Evolutionary conservation across 2,113 vertebrate genomes (phyloP).

Genomic region (Rhizomys pruinosus): DNA sequence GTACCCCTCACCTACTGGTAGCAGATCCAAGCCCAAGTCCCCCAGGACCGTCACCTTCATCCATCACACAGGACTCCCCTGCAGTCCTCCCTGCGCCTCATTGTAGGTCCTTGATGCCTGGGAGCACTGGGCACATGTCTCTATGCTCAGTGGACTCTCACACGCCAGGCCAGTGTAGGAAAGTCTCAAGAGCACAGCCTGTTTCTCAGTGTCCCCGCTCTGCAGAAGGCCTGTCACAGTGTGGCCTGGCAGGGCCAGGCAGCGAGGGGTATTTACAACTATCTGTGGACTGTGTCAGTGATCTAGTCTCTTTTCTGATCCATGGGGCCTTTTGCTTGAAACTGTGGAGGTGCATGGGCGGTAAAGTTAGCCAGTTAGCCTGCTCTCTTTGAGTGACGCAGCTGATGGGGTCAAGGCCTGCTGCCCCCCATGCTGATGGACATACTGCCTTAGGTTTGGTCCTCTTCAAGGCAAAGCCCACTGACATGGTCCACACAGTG

Average conservation of each 20-base stretch:
- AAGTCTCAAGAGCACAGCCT: too few species aligned
- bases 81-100: background rate
- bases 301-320: background rate
- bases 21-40: background rate
- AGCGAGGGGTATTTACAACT: background rate
- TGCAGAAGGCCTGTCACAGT: background rate
- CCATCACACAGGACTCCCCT: background rate
- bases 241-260: background rate
- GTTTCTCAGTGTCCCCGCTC: background rate
- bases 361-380: background rate
- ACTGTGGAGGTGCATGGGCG: background rate
- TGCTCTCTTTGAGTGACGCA: background rate
- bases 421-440: fast-evolving
- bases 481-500: background rate
- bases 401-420: background rate
- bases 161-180: background rate
- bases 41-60: background rate
- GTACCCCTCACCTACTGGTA: background rate
- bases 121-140: too few species aligned
- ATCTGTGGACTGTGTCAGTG: background rate
- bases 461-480: too few species aligned
- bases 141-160: background rate
- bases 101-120: background rate
- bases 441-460: background rate
- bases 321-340: background rate